Evolutionary conservation across 2,888 invertebrate genomes (phyloP).

Genomic region (Nomada fabriciana): DNA sequence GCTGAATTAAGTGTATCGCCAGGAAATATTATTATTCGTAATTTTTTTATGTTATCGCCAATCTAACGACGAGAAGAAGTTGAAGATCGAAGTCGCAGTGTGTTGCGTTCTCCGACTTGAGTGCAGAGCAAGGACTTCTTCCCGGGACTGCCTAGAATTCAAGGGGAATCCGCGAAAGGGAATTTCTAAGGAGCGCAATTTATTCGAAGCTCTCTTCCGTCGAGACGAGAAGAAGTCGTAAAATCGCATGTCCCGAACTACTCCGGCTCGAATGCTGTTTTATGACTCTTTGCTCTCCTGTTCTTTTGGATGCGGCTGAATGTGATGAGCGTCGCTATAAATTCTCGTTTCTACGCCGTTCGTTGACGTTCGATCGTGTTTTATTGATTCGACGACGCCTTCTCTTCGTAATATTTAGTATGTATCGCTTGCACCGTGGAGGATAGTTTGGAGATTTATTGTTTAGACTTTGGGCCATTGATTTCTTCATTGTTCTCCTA

Average conservation of each 20-base stretch:
- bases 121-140: slow-evolving; percentile 9
- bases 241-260: slow-evolving; percentile 20
- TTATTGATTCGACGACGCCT: slow-evolving; percentile 25
- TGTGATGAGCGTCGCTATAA: slow-evolving; percentile 26
- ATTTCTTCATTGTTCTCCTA: too few relatives aligned
- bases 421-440: too few relatives aligned
- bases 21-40: slow-evolving; percentile 5
- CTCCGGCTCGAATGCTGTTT: slow-evolving; percentile 23
- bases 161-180: slow-evolving; percentile 40
- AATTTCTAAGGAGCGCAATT: slow-evolving; percentile 53
- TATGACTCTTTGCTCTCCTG: slow-evolving; percentile 29
- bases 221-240: slow-evolving; percentile 29
- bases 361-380: slow-evolving; percentile 3
- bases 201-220: slow-evolving; percentile 40
- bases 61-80: not conserved
- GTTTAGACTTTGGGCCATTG: too few relatives aligned
- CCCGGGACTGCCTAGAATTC: slow-evolving; percentile 26
- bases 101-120: slow-evolving; percentile 10
- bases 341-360: slow-evolving; percentile 1
- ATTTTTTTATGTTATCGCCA: slow-evolving; percentile 36
- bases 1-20: slow-evolving; percentile 34
- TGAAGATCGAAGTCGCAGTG: not conserved
- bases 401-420: not conserved
- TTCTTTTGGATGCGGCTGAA: slow-evolving; percentile 22
- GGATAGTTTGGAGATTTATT: too few relatives aligned